Conservation (phyloP, 2,797 vertebrate genomes). For the Oreonectes daqikongensis region DNA sequence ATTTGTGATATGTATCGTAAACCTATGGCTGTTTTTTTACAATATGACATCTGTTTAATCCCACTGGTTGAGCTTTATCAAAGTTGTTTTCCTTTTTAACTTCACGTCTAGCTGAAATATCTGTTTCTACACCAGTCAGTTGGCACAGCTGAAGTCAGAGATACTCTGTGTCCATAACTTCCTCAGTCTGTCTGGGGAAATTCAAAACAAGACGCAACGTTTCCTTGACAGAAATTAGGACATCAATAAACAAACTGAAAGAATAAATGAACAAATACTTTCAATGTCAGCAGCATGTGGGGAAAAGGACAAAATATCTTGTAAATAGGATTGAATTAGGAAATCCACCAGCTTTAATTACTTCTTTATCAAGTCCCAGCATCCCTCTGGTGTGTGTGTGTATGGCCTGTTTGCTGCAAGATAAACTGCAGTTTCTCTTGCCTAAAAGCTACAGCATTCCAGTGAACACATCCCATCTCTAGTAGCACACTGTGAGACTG, state of each 20-base stretch:
- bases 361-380: constrained; percentile 63
- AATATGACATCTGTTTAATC: too few relatives aligned
- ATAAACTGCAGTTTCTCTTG: constrained; percentile 54
- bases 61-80: neutral
- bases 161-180: neutral
- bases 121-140: neutral
- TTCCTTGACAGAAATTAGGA: constrained; percentile 37
- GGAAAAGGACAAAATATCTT: constrained; percentile 23
- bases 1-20: too few relatives aligned
- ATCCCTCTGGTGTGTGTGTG: constrained; percentile 46
- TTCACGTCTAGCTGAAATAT: neutral
- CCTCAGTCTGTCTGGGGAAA: constrained; percentile 29
- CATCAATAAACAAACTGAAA: constrained; percentile 24
- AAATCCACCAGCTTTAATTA: constrained; percentile 62
- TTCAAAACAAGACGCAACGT: constrained; percentile 16
- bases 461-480: constrained; percentile 15
- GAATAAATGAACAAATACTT: constrained; percentile 27
- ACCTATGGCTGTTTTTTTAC: too few relatives aligned
- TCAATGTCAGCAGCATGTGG: constrained; percentile 43
- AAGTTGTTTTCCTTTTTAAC: neutral
- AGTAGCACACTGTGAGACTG: constrained; percentile 34
- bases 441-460: constrained; percentile 40
- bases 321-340: constrained; percentile 58
- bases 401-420: constrained; percentile 48
- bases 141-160: neutral